Evolutionary conservation across 2,888 invertebrate genomes (phyloP).

Genomic region (Plebejus anna): DNA sequence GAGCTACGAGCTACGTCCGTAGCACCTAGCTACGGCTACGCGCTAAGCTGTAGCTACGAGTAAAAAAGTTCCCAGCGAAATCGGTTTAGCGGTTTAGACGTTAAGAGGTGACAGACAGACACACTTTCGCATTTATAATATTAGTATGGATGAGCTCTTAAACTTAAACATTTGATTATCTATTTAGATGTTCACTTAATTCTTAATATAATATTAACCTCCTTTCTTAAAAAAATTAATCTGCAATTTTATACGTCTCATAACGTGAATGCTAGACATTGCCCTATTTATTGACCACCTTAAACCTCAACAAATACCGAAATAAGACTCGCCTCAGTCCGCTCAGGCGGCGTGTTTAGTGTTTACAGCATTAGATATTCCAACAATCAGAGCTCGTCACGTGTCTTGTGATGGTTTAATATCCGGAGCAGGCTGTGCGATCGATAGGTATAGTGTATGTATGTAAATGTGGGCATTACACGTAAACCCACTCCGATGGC

Average conservation of each 20-base stretch:
- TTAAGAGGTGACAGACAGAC: no score
- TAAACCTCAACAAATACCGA: neutral
- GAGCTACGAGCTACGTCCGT: neutral
- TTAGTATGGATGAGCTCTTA: no score
- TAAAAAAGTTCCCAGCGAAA: no score
- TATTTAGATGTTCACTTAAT: no score
- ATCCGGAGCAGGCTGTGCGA: constrained; percentile 34
- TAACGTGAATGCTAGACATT: neutral
- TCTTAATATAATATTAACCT: no score
- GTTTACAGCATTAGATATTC: constrained; percentile 29
- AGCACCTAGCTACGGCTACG: neutral
- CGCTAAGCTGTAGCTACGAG: neutral
- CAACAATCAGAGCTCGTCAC: constrained; percentile 30
- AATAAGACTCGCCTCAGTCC: neutral
- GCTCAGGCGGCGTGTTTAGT: neutral
- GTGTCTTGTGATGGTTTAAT: constrained; percentile 38
- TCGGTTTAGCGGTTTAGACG: no score
- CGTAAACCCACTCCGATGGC: constrained; percentile 41
- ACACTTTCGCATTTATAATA: no score
- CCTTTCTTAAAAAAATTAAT: no score
- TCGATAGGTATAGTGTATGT: constrained; percentile 38
- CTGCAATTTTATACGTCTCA: no score
- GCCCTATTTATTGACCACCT: neutral
- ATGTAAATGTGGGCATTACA: constrained; percentile 41
- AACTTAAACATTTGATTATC: no score